Base-by-base conservation (phyloP, 2,888 invertebrate species). In the Beris chalybata region DNA sequence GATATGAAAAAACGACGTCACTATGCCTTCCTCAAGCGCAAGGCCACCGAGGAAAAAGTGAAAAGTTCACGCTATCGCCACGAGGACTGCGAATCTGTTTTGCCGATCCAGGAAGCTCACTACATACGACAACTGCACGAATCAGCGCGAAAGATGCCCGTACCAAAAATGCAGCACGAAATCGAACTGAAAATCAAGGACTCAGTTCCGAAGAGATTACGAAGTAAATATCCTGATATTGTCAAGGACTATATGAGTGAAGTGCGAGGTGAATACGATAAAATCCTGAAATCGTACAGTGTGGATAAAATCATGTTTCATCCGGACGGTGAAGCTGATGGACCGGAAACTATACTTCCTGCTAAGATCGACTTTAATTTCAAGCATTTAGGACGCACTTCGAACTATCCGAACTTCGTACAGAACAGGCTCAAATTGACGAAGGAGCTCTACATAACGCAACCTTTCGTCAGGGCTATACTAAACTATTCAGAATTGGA, bases 281-380 rank as follows among this genome's bases (percentile, higher is more conserved):
- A 79, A 22, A 81, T 87, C 57, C 84, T 88, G 65, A 87, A 88
- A 71, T 79, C 83, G 1, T 83, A 86, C 44, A 89, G 89, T 11
- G 85, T 90, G 53, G 86, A 85, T 73, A 85, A 84, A 43, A 85
- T 88, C 64, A 82, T 89, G 15, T 82, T 84, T 44, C 85, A 87
- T 61, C 86, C 86, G 0, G 2, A 12, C 15, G 85, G 85, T 13
- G 75, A 38, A 22, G 65, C 30, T 4, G 13, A 29, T 1, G 22
- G 6, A 9, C n/a, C n/a, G 11, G 48, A 44, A 30, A 22, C 32
- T 22, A 11, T 12, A 12, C 13, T 13, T 11, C 12, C 12, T 3
- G 65, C 32, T n/a, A 57, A 38, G 5, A 70, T 77, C 67, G 76
- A 81, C 59, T 78, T 79, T 29, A 71, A 71, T 7, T 87, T 87